Evolutionary conservation across 2,113 vertebrate species (phyloP), one percentile per base, ranked within the genome.

Genomic region (Illadopsis cleaveri): DNA sequence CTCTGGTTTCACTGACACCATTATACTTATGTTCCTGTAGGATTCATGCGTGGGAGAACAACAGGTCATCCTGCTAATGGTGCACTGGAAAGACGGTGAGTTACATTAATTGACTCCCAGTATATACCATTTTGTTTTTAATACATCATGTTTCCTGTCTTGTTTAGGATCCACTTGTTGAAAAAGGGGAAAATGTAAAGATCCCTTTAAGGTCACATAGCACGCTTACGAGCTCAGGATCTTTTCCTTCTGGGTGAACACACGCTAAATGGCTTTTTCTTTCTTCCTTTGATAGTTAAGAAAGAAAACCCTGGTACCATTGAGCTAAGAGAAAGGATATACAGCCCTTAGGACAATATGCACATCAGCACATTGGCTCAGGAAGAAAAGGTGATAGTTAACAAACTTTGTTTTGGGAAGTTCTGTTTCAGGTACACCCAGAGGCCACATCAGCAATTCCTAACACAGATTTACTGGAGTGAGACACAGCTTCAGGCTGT

Each of bases 211-310:
- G 17, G 54, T 71, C 47, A 19, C 4, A 37, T 73, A n/a, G n/a
- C n/a, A n/a, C n/a, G 4, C 12, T 48, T 47, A n/a, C 1, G 5
- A 66, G 4, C 3, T 9, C 23, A 72, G 12, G 6, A 15, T 33
- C 5, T 61, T 80, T 61, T 91, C 15, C 27, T 66, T 37, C 14
- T 50, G 10, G 4, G 4, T 54, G 35, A 79, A 21, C 19, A 42
- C 5, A 51, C 12, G 27, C 4, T 18, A 21, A 71, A 9, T 24
- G 24, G 56, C 10, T 44, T 89, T 91, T 88, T 6, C 21, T 87
- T 58, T 48, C 18, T 68, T 25, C 15, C 8, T 58, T 65, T 51
- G 7, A 12, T 40, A 30, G 2, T 18, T 51, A 72, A 10, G 28
- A 45, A 79, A 75, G 19, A 31, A 86, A 84, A 11, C 5, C 25